These are phyloP conservation scores for Phthorimaea operculella DNA, from an alignment of 1,140 invertebrate species.

Conservation along the genomic window DNA sequence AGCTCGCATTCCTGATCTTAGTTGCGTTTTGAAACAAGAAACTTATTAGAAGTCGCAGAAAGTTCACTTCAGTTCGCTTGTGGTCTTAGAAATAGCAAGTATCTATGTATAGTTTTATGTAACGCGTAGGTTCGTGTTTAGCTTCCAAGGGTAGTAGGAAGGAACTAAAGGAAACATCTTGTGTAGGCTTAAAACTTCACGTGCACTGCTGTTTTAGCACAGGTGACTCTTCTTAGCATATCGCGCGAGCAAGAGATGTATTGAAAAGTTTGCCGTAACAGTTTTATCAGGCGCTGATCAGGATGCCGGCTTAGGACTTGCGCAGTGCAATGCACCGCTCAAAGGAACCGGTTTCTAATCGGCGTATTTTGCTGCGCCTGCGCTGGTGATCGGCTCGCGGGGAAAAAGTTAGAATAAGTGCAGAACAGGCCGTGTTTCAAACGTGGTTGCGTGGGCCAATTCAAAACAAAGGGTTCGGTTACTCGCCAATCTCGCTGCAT, in stretches of 20 bases:
- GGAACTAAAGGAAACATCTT: constrained; percentile 19
- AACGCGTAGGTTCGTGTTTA: constrained; percentile 27
- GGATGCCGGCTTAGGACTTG: constrained; percentile 25
- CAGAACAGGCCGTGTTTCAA: constrained; percentile 1
- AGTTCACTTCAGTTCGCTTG: constrained; percentile 13
- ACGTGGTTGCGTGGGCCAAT: too few relatives aligned
- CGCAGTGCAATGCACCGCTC: constrained; percentile 39
- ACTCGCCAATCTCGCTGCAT: too few relatives aligned
- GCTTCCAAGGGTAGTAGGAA: constrained; percentile 17
- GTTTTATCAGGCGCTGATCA: constrained; percentile 10
- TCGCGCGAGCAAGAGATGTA: too few relatives aligned
- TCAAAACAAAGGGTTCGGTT: too few relatives aligned
- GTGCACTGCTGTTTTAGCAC: too few relatives aligned
- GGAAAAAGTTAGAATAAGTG: constrained; percentile 51
- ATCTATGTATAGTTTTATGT: neutral
- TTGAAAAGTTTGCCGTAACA: too few relatives aligned
- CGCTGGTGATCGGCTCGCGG: constrained; percentile 21
- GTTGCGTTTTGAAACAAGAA: constrained; percentile 13
- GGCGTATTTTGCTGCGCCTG: constrained; percentile 37
- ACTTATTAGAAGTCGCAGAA: constrained; percentile 18
- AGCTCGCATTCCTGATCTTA: constrained; percentile 17
- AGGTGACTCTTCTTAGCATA: too few relatives aligned
- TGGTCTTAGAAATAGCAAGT: constrained; percentile 15
- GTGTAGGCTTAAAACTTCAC: too few relatives aligned
- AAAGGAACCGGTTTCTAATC: constrained; percentile 53